Evolutionary conservation across 2,113 vertebrate species (phyloP).

Genomic region (Tachuris rubrigastra): DNA sequence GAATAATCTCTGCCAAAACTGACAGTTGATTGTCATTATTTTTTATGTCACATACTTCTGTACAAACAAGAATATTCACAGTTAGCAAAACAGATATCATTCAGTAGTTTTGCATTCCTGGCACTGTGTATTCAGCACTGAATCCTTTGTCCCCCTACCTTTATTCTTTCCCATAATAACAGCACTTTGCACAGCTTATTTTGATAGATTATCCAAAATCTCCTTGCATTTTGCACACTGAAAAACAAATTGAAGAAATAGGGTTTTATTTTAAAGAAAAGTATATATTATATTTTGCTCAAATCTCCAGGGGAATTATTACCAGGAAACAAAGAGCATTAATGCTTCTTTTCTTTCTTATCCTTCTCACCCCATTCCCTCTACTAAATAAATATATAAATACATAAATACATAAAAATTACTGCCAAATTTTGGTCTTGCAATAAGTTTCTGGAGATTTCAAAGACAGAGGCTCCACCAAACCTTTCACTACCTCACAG

Average conservation of each 20-base stretch:
- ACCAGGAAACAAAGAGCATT: neutral
- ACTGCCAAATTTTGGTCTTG: neutral
- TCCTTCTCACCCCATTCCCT: rapidly evolving
- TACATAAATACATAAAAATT: neutral
- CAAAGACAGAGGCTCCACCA: neutral
- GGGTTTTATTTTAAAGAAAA: neutral
- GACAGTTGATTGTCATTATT: neutral
- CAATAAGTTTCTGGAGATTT: neutral
- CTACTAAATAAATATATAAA: neutral
- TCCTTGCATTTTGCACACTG: neutral
- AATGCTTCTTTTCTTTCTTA: neutral
- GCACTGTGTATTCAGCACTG: neutral
- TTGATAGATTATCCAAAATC: neutral
- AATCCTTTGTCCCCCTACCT: neutral
- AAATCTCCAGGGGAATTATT: neutral
- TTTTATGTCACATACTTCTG: neutral
- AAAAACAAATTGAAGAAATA: neutral
- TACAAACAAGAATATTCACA: neutral
- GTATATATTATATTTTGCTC: neutral
- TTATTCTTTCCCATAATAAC: neutral
- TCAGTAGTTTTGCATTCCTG: neutral
- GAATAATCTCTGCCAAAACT: neutral
- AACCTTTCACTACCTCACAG: neutral
- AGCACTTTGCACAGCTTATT: neutral
- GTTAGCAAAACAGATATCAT: neutral